Base-by-base conservation (phyloP, 2,113 vertebrate species). In the Perca flavescens region DNA sequence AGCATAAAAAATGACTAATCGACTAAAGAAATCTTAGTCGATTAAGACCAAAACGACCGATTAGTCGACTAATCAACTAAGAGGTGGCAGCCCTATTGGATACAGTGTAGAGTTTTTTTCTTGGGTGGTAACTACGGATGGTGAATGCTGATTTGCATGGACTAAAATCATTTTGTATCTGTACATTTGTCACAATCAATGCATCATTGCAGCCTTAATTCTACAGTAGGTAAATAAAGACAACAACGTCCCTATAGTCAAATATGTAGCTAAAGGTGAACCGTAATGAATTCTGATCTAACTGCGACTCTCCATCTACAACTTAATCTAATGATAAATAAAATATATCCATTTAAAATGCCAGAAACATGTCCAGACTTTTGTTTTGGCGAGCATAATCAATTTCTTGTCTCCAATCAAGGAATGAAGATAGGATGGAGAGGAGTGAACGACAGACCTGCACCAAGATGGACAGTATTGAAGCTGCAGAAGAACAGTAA, bases 381-480 rank as follows among this genome's bases (percentile, higher is more conserved):
- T 56, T 34, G 5, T 50, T 50, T 74, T 47, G 46, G 19, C 5
- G 25, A 47, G 11, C 6, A 25, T 50, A 22, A 13, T 36, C 0
- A 34, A 43, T 71, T 22, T 73, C 65, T 34, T 46, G 52, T 56
- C 17, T 83, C 49, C 43, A 5, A 40, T 79, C 4, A 86, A 96
- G 95, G 95, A 96, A 92, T 84, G 95, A 94, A 74, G 95, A 96
- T 82, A 77, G 92, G 67, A 86, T 94, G 49, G 95, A 96, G 79
- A 88, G 91, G 77, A 89, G 90, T 31, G 95, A 95, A 34, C 88
- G 92, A 25, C 94, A 95, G 84, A 91, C 93, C 43, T 96, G 94
- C 88, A 95, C 95, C 80, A 96, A 94, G 89, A 95, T 96, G 95
- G 95, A 95, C 84, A 95, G 93, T 91, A 96, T 96, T 82, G 95